Evolutionary conservation across 2,113 vertebrate genomes (phyloP).

Genomic region (Pogona vitticeps): DNA sequence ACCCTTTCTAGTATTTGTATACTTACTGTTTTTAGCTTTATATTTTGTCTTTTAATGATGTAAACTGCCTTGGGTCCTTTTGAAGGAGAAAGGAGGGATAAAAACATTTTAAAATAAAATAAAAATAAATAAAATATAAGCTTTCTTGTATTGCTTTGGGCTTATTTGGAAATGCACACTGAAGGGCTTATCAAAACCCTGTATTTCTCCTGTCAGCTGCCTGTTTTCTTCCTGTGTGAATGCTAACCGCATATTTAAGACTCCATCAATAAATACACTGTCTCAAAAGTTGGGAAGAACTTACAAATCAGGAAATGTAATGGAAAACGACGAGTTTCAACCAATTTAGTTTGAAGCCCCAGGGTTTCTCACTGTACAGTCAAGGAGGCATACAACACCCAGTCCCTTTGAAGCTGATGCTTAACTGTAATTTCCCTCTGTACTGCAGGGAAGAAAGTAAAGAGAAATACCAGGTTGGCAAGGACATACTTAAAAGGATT

Average conservation of each 20-base stretch:
- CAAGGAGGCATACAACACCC: not conserved
- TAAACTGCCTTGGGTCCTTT: too few species aligned
- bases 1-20: too few species aligned
- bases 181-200: too few species aligned
- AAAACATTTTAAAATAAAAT: too few species aligned
- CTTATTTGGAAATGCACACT: too few species aligned
- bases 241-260: not conserved
- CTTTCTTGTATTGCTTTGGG: too few species aligned
- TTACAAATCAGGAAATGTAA: not conserved
- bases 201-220: not conserved
- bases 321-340: not conserved
- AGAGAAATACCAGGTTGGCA: slow-evolving; percentile 2
- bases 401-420: slow-evolving; percentile 11
- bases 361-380: not conserved
- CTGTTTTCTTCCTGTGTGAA: not conserved
- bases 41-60: too few species aligned
- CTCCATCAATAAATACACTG: not conserved
- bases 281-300: not conserved
- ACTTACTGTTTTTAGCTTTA: too few species aligned
- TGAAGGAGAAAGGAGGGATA: too few species aligned
- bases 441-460: not conserved
- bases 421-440: slow-evolving; percentile 22
- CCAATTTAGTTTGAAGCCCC: not conserved
- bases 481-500: slow-evolving; percentile 7
- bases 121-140: too few species aligned